Base-by-base conservation (phyloP, 2,797 vertebrate species). In the Hybognathus amarus region DNA sequence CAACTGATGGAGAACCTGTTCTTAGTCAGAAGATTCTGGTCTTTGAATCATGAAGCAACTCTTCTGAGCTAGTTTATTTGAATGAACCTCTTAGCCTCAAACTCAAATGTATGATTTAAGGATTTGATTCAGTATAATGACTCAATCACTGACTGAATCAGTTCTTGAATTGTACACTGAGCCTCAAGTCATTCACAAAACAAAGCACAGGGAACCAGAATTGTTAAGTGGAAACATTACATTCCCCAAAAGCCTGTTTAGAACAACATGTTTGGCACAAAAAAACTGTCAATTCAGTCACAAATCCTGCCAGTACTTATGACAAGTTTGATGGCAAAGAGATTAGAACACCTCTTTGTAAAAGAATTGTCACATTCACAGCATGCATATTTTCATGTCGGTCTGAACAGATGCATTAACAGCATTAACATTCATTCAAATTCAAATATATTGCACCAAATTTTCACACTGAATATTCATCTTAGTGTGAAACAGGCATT, bases 401-500 rank as follows among this genome's bases (percentile, higher is more conserved):
- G 20, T 38, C 33, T 75, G 52, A 74, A 54, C 18, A 36, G 30
- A 74, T 54, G 22, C 71, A 75, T 56, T 56, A 75, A 56, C 50
- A 38, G 71, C 45, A 47, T 47, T 47, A 17, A 6, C 0, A n/a
- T 38, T 56, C 33, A 38, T 56, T 75, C 22, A 75, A 24, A 56
- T 56, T 24, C 24, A 54, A n/a, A 75, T 56, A 12, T 74, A 74
- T 75, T 4, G 33, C 20, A 75, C 52, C 2, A 4, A 10, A 56
- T 38, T 40, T 56, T 56, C 22, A 38, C 73, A 38, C 73, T 24
- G 52, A 56, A 56, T 75, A 75, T 52, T 52, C 5, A 5, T 73
- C 24, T 27, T 70, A 5, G 15, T 74, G 50, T 38, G 50, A 74
- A 47, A 74, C 12, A 54, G 13, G 22, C 47, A 33, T 50, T 47